phyloP scores from a whole-genome alignment of 2,797 vertebrate genomes.

The Peromyscus aztecus region DNA sequence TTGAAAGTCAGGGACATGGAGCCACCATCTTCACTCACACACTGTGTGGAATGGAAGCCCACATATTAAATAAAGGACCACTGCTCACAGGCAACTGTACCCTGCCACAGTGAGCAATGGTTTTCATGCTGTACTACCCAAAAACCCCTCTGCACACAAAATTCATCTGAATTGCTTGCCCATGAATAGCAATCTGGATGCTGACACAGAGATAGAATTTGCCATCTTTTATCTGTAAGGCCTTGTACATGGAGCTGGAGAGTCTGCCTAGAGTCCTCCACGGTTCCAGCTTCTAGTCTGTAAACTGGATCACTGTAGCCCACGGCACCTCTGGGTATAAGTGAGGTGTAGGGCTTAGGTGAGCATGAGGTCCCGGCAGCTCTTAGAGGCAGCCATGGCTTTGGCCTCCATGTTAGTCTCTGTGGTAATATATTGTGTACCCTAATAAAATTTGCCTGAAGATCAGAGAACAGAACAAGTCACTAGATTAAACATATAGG shows the following conservation, averaged over 20 bases:
- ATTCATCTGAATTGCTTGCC: conserved; percentile 82
- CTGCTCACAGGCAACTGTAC: conserved; percentile 64
- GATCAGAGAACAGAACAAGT: too few species aligned
- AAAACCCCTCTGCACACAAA: conserved; percentile 84
- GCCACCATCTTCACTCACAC: not conserved
- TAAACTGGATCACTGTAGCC: not conserved
- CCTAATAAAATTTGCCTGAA: too few species aligned
- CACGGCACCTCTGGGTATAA: not conserved
- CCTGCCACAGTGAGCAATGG: conserved; percentile 68
- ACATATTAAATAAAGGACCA: conserved; percentile 53
- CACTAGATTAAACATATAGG: too few species aligned
- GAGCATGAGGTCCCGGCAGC: not conserved
- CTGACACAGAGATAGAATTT: conserved; percentile 80
- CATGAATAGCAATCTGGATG: conserved; percentile 82
- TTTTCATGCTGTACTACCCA: conserved; percentile 83
- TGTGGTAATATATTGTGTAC: too few species aligned
- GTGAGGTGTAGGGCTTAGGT: not conserved
- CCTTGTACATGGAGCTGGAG: conserved; percentile 73
- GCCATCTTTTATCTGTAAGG: conserved; percentile 79
- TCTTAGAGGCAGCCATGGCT: not conserved
- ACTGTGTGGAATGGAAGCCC: not conserved
- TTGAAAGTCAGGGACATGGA: not conserved
- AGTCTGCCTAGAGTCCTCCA: not conserved
- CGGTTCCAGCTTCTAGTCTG: not conserved
- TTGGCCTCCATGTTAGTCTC: not conserved